Evolutionary conservation across 2,888 invertebrate species (phyloP).

Genomic region (Invenusta paracnida): DNA sequence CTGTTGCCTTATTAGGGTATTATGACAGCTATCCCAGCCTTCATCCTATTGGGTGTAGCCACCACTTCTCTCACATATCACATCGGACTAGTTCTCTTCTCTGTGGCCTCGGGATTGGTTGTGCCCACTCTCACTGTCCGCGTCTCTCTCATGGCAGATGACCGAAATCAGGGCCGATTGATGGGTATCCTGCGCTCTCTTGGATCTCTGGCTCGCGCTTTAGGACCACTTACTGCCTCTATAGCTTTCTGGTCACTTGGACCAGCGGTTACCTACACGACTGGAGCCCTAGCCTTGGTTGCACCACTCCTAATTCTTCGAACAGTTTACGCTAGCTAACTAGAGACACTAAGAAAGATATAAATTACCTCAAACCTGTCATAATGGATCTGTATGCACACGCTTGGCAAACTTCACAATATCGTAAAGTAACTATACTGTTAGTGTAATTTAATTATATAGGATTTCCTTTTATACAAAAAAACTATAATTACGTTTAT

Average conservation of each 20-base stretch:
- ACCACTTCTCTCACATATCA: conserved; percentile 67
- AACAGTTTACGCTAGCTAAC: too few relatives aligned
- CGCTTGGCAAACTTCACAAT: too few relatives aligned
- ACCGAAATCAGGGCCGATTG: conserved; percentile 80
- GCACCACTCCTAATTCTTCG: neutral
- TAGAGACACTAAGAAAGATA: too few relatives aligned
- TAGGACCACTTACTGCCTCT: conserved; percentile 83
- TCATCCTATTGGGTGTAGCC: conserved; percentile 78
- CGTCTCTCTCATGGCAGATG: conserved; percentile 74
- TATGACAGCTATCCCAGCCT: conserved; percentile 77
- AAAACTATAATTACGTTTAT: too few relatives aligned
- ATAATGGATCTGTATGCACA: too few relatives aligned
- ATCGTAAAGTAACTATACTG: too few relatives aligned
- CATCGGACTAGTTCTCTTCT: conserved; percentile 77
- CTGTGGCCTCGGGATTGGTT: conserved; percentile 74
- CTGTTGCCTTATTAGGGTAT: too few relatives aligned
- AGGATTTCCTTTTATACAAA: too few relatives aligned
- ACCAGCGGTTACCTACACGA: neutral
- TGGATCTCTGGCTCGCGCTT: conserved; percentile 83
- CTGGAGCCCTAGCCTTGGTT: neutral
- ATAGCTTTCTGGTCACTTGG: conserved; percentile 64
- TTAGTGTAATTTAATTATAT: too few relatives aligned
- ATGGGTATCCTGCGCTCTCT: conserved; percentile 88
- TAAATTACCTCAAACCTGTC: too few relatives aligned
- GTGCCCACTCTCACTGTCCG: conserved; percentile 90